Conservation (phyloP, 1,140 invertebrate species). For the Elysia chlorotica region DNA sequence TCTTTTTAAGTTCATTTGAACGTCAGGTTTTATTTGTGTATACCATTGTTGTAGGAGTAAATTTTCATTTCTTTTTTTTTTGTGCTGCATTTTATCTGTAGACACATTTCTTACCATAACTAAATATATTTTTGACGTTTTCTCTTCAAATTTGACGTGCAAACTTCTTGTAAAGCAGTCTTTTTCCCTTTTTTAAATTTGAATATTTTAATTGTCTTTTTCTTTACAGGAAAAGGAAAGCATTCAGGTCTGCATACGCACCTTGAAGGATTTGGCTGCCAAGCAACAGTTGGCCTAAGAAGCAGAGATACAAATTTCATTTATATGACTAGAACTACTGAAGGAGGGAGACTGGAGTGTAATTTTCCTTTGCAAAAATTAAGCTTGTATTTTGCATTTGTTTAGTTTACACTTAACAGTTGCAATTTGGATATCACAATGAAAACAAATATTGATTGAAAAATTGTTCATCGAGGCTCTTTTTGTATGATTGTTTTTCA, state of each 20-base stretch:
- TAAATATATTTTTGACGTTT: not conserved
- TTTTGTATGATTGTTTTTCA: no score
- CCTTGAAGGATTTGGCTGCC: constrained; percentile 74
- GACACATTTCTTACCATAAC: not conserved
- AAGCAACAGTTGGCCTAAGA: no score
- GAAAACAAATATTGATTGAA: not conserved
- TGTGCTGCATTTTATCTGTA: not conserved
- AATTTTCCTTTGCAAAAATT: not conserved
- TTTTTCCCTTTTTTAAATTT: not conserved
- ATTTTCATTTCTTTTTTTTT: not conserved
- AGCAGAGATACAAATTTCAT: no score
- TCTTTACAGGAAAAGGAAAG: constrained; percentile 77
- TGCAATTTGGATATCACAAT: not conserved
- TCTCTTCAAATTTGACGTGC: not conserved
- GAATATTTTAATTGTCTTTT: constrained; percentile 13
- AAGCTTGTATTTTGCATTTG: not conserved
- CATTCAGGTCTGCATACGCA: constrained; percentile 85
- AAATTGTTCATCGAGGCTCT: no score
- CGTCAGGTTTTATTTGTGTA: not conserved
- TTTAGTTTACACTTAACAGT: not conserved
- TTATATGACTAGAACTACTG: no score
- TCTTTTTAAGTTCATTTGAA: not conserved
- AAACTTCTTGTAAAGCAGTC: no score
- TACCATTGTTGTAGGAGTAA: not conserved
- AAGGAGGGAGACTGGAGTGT: not conserved